Percentiles rank a stretch among this genome's conserved stretches.
phyloP scores from a whole-genome alignment of 2,797 vertebrate genomes.

The Sebastolobus alascanus region DNA sequence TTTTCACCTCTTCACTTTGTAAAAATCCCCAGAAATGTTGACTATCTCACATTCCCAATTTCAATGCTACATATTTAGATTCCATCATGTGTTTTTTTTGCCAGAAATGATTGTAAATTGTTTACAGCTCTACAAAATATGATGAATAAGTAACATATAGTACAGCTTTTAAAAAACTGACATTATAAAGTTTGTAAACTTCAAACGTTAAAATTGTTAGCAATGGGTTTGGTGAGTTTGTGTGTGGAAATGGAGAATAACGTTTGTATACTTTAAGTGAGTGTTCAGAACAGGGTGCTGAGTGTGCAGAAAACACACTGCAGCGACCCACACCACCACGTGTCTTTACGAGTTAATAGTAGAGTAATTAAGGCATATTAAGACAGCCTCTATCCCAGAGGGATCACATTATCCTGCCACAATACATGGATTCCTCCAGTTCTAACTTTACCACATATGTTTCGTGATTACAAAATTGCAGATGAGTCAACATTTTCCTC shows the following conservation, averaged over 20 bases:
- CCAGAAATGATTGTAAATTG: background rate
- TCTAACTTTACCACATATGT: conserved; percentile 21
- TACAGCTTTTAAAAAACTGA: too few species aligned
- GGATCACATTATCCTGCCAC: conserved; percentile 34
- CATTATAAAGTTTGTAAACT: too few species aligned
- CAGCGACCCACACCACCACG: background rate
- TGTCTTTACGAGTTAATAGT: conserved; percentile 19
- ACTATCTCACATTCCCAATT: background rate
- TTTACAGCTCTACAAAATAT: too few species aligned
- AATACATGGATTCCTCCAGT: background rate
- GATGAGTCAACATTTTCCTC: conserved; percentile 32
- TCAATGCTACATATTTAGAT: background rate
- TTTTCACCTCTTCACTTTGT: background rate
- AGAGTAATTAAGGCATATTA: conserved; percentile 27
- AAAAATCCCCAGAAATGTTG: background rate
- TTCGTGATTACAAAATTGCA: conserved; percentile 28
- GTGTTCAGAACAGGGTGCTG: background rate
- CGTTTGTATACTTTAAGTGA: background rate
- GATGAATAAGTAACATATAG: too few species aligned
- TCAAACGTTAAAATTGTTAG: background rate
- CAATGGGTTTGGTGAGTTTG: background rate
- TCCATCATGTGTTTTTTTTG: background rate
- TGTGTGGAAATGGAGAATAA: background rate
- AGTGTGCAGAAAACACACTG: conserved; percentile 1
- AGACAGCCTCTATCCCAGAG: conserved; percentile 1